A percentile compares a stretch with the other conserved stretches of the same genome.
Evolutionary conservation across 2,797 vertebrate genomes (phyloP).

Genomic region (Centroberyx gerrardi): DNA sequence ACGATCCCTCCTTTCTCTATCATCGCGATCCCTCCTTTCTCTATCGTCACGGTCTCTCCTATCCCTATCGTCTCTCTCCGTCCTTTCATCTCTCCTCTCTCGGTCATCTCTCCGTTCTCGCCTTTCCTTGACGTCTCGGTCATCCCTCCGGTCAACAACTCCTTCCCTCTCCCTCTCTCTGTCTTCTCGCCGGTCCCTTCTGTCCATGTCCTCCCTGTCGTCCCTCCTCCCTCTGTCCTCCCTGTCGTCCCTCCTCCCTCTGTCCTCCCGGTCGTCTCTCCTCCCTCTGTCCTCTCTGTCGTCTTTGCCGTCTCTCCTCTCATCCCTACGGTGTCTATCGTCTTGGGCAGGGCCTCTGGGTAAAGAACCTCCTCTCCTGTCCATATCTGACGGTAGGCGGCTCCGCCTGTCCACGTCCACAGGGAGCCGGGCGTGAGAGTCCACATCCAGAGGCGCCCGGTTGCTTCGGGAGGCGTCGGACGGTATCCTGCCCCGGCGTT

Average conservation of each 20-base stretch:
- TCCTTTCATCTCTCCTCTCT: slow-evolving; percentile 41
- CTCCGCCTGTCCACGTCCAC: slow-evolving; percentile 70
- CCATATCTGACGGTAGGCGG: slow-evolving; percentile 74
- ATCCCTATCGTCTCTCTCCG: slow-evolving; percentile 48
- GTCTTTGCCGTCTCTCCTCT: slow-evolving; percentile 70
- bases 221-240: slow-evolving; percentile 67
- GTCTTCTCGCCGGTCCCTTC: slow-evolving; percentile 60
- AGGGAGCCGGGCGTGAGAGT: slow-evolving; percentile 75
- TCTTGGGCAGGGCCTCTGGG: slow-evolving; percentile 69
- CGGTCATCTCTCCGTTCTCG: slow-evolving; percentile 38
- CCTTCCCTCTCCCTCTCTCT: slow-evolving; percentile 36
- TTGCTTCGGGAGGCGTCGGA: slow-evolving; percentile 83
- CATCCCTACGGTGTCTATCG: slow-evolving; percentile 75
- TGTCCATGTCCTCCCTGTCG: slow-evolving; percentile 37
- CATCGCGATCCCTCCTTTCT: slow-evolving; percentile 21
- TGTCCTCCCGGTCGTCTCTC: slow-evolving; percentile 59
- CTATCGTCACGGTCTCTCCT: slow-evolving; percentile 26
- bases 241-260: slow-evolving; percentile 63
- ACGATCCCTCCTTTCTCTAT: slow-evolving; percentile 30
- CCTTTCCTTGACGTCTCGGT: slow-evolving; percentile 29
- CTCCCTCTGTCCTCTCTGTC: slow-evolving; percentile 60
- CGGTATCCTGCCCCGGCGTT: slow-evolving; percentile 66
- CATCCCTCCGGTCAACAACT: slow-evolving; percentile 34
- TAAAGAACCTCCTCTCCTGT: slow-evolving; percentile 68
- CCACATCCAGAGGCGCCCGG: slow-evolving; percentile 87